These are phyloP conservation scores for Haliclona indistincta DNA, from an alignment of 37 sponge, comb jelly and placozoan genomes.

Conservation along the genomic window DNA sequence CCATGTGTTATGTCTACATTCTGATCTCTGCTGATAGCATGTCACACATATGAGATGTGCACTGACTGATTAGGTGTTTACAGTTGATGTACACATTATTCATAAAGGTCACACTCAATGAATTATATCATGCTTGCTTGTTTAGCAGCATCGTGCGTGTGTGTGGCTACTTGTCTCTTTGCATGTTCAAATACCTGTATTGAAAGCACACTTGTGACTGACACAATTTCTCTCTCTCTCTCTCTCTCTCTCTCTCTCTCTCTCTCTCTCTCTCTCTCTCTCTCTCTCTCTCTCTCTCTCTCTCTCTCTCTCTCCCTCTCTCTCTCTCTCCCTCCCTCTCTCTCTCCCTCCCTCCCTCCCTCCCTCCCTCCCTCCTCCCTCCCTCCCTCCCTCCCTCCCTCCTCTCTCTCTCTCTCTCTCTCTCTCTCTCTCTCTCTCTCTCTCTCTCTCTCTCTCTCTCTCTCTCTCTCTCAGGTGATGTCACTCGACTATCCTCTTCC, in stretches of 20 bases:
- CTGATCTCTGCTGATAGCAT: no score
- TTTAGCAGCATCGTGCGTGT: no score
- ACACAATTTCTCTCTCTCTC: no score
- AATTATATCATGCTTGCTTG: no score
- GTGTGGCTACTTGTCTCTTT: no score
- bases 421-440: neutral
- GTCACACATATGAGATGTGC: no score
- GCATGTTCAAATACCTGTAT: no score
- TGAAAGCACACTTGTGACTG: no score
- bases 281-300: conserved; percentile 26
- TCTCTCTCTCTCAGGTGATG: conserved; percentile 5
- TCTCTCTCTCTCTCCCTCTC: conserved; percentile 21
- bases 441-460: neutral
- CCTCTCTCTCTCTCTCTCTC: neutral
- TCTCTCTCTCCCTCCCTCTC: conserved; percentile 9
- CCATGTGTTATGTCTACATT: no score
- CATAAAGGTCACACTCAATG: no score
- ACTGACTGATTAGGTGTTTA: no score
- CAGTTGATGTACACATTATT: no score
- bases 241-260: conserved; percentile 9
- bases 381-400: neutral
- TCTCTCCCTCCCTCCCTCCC: neutral
- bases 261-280: conserved; percentile 10
- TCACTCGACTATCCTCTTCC: conserved; percentile 10
- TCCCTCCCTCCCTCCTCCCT: neutral